Percentiles rank a stretch among this genome's conserved stretches.
These are phyloP conservation scores for Leptinotarsa lineolata DNA, from an alignment of 1,140 invertebrate genomes.

Conservation along the genomic window DNA sequence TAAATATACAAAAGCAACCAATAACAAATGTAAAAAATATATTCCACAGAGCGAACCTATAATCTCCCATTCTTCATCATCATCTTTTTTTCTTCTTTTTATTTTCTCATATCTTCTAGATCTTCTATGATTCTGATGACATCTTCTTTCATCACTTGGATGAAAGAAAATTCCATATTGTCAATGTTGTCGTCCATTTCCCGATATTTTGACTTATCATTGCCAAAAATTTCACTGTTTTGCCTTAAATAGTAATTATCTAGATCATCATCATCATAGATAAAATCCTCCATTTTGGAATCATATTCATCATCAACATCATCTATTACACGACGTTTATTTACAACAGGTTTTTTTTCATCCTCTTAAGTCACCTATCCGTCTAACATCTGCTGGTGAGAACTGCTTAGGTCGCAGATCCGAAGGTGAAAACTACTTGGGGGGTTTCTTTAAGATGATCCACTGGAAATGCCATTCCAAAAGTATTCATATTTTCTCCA, in stretches of 20 bases:
- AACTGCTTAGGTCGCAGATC: slow-evolving; percentile 57
- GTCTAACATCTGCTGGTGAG: slow-evolving; percentile 57
- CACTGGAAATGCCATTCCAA: slow-evolving; percentile 35
- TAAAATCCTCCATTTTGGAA: slow-evolving; percentile 90
- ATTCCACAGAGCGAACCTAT: background rate
- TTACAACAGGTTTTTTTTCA: slow-evolving; percentile 43
- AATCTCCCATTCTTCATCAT: slow-evolving; percentile 59
- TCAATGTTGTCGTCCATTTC: slow-evolving; percentile 74
- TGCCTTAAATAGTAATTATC: slow-evolving; percentile 75
- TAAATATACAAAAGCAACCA: no score
- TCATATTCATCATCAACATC: slow-evolving; percentile 82
- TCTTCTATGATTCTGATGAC: slow-evolving; percentile 80
- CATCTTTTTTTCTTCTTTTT: slow-evolving; percentile 71
- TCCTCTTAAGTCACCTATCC: slow-evolving; percentile 45
- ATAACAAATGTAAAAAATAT: slow-evolving; percentile 15
- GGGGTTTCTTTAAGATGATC: slow-evolving; percentile 26
- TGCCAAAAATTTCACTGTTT: slow-evolving; percentile 88
- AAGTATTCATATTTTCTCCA: no score
- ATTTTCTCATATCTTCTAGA: slow-evolving; percentile 77
- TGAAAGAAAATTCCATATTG: slow-evolving; percentile 83
- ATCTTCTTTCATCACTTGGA: slow-evolving; percentile 84
- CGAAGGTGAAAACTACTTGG: slow-evolving; percentile 55
- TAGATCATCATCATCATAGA: slow-evolving; percentile 83
- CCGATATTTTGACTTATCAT: slow-evolving; percentile 76
- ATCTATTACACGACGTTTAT: slow-evolving; percentile 65